phyloP scores from a whole-genome alignment of 2,888 invertebrate species.

The Lithophane semibrunnea region DNA sequence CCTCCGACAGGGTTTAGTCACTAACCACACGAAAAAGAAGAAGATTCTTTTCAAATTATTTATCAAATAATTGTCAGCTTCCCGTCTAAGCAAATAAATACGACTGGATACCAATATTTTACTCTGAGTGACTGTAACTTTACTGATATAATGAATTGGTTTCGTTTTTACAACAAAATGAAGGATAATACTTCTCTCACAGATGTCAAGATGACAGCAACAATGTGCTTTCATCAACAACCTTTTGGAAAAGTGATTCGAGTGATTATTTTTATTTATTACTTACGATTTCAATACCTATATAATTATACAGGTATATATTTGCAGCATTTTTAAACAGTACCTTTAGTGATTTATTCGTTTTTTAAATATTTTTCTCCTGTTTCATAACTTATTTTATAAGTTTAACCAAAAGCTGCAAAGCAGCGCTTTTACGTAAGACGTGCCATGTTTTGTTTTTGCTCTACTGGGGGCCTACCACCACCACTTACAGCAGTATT shows the following conservation, averaged over 20 bases:
- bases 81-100: background rate
- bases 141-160: conserved; percentile 5
- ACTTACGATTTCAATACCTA: background rate
- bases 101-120: background rate
- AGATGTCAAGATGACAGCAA: conserved; percentile 30
- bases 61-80: background rate
- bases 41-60: background rate
- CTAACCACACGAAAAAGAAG: too few species aligned
- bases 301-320: background rate
- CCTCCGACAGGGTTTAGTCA: too few species aligned
- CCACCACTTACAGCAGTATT: too few species aligned
- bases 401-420: background rate
- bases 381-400: background rate
- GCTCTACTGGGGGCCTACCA: background rate
- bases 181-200: conserved; percentile 5
- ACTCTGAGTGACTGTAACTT: background rate
- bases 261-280: conserved; percentile 6
- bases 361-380: too few species aligned
- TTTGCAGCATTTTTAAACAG: background rate
- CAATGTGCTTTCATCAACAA: background rate
- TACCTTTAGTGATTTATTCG: background rate
- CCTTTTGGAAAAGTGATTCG: conserved; percentile 3
- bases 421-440: background rate
- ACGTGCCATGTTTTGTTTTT: background rate
- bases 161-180: conserved; percentile 17